These are phyloP conservation scores for Chamaea fasciata DNA, from an alignment of 2,113 vertebrate species.

Conservation along the genomic window DNA sequence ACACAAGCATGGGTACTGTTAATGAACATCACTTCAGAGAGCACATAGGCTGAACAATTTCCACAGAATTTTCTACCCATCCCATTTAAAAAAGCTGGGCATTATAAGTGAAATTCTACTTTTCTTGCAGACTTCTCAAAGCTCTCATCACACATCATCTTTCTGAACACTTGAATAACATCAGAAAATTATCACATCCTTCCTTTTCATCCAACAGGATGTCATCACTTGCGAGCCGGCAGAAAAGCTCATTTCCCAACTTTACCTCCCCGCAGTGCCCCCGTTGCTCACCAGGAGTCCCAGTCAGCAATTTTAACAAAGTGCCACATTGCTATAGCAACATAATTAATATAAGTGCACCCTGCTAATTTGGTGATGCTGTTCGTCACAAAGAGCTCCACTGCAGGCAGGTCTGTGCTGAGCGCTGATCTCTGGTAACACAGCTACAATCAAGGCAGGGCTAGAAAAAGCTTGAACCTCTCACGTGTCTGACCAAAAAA, in stretches of 20 bases:
- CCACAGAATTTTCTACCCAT: background rate
- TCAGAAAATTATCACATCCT: constrained; percentile 6
- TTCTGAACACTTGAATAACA: background rate
- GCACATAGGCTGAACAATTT: background rate
- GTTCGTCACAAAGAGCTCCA: background rate
- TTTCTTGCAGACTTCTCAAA: background rate
- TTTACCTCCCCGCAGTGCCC: background rate
- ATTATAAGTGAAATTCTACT: background rate
- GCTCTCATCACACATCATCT: background rate
- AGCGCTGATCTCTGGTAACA: background rate
- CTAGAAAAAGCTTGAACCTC: background rate
- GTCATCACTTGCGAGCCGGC: background rate
- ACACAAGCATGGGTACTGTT: background rate
- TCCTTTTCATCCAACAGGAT: background rate
- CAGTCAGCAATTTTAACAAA: background rate
- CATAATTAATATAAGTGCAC: background rate
- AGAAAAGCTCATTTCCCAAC: background rate
- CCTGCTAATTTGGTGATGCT: background rate
- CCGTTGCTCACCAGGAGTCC: background rate
- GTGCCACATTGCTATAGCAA: constrained; percentile 1
- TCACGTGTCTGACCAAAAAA: background rate
- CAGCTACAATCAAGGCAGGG: background rate
- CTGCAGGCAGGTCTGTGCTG: background rate
- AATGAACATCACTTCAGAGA: background rate
- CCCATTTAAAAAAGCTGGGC: background rate